These are phyloP conservation scores for Sylvilagus floridanus DNA, from an alignment of 2,797 vertebrate genomes.

Conservation along the genomic window DNA sequence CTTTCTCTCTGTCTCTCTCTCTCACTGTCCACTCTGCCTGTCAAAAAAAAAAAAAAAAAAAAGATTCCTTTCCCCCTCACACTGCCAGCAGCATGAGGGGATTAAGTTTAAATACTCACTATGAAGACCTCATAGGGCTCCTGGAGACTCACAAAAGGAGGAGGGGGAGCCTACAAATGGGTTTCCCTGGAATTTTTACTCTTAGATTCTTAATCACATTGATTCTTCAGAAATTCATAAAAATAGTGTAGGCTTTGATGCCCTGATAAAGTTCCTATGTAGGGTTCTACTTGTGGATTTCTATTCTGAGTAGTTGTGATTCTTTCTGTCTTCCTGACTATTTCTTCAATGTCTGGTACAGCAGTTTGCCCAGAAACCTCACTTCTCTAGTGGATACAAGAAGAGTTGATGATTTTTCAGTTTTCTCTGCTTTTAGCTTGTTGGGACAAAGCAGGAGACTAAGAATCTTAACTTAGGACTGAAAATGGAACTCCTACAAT, in stretches of 20 bases:
- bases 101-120: conserved; percentile 6
- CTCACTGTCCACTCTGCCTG: too few species aligned
- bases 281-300: conserved; percentile 15
- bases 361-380: background rate
- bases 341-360: background rate
- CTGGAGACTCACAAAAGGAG: background rate
- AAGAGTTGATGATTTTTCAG: conserved; percentile 14
- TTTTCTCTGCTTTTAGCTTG: conserved; percentile 23
- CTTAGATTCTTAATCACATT: background rate
- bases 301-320: background rate
- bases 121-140: background rate
- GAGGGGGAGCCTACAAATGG: background rate
- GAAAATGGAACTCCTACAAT: background rate
- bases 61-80: too few species aligned
- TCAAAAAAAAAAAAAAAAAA: too few species aligned
- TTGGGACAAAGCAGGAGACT: background rate
- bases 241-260: background rate
- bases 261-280: background rate
- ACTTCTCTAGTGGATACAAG: background rate
- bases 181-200: background rate
- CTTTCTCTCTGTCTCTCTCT: too few species aligned
- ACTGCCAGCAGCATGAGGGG: background rate
- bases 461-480: background rate
- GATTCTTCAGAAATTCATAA: background rate
- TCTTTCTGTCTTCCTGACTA: background rate